Conservation (phyloP, 2,888 invertebrate species). For the Eupithecia tripunctaria region DNA sequence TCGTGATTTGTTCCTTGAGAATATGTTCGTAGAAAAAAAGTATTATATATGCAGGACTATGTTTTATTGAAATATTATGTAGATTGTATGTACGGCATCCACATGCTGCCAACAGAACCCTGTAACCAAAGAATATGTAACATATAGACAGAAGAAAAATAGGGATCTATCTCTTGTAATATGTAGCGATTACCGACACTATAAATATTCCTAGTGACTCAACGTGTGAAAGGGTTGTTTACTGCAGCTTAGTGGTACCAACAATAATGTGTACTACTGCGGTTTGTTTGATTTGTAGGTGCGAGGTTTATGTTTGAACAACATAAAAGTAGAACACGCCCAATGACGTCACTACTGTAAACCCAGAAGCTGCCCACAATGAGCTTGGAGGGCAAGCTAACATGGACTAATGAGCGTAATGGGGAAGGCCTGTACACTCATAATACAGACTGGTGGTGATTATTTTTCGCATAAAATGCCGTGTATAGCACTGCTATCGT, state of each 20-base stretch:
- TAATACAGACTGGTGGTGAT: conserved; percentile 1
- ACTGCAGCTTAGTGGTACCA: conserved; percentile 33
- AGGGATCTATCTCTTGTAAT: neutral
- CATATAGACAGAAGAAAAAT: too few species aligned
- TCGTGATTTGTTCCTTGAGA: neutral
- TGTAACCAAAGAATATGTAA: too few species aligned
- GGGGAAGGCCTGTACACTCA: neutral
- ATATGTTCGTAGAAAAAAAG: neutral
- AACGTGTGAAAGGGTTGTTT: conserved; percentile 52
- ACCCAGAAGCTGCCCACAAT: neutral
- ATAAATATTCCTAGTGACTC: conserved; percentile 51
- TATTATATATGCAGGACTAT: too few species aligned
- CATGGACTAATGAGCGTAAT: neutral
- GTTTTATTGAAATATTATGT: neutral
- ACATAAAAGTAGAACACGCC: conserved; percentile 21
- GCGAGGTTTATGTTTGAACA: conserved; percentile 26
- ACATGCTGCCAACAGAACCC: neutral
- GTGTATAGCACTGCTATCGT: neutral
- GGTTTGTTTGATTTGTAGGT: conserved; percentile 33
- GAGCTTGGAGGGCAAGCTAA: neutral
- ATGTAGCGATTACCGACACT: conserved; percentile 50
- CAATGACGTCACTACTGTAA: neutral
- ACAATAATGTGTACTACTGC: conserved; percentile 25
- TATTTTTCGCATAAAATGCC: neutral
- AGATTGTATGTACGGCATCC: too few species aligned